A percentile compares a stretch with the other conserved stretches of the same genome.
Evolutionary conservation across 2,113 vertebrate genomes (phyloP).

Genomic region (Poeciliopsis occidentalis): DNA sequence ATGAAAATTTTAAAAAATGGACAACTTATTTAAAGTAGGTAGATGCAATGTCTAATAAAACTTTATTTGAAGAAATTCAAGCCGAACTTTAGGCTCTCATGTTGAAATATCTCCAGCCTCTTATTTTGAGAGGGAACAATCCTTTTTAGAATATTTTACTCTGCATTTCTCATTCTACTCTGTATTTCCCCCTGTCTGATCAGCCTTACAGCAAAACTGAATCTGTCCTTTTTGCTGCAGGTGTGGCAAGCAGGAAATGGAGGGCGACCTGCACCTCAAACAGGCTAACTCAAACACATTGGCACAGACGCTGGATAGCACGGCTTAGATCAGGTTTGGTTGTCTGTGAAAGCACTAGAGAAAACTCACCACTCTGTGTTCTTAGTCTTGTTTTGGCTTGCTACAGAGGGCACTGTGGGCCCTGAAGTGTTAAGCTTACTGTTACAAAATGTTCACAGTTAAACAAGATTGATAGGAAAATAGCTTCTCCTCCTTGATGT

Average conservation of each 20-base stretch:
- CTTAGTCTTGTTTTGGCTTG: conserved; percentile 77
- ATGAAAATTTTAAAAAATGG: too few relatives aligned
- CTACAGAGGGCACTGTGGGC: conserved; percentile 77
- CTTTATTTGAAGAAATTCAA: not conserved
- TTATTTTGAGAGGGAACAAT: too few relatives aligned
- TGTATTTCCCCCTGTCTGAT: not conserved
- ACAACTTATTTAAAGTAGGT: not conserved
- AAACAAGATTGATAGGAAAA: conserved; percentile 76
- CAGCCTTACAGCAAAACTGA: not conserved
- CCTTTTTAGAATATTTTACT: not conserved
- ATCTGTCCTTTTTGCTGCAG: conserved; percentile 57
- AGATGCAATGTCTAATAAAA: not conserved
- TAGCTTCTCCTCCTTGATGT: conserved; percentile 58
- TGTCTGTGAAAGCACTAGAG: conserved; percentile 87
- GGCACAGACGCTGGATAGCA: too few relatives aligned
- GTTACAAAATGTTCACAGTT: conserved; percentile 80
- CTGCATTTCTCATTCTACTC: not conserved
- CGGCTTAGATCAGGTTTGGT: conserved; percentile 79
- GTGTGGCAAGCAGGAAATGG: too few relatives aligned
- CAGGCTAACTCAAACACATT: too few relatives aligned
- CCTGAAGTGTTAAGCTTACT: conserved; percentile 78
- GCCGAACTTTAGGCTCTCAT: not conserved
- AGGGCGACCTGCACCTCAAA: too few relatives aligned
- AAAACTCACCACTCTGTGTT: conserved; percentile 89
- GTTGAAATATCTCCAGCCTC: not conserved